phyloP scores from a whole-genome alignment of 2,888 invertebrate genomes.

The Tetheella fluctuosa region DNA sequence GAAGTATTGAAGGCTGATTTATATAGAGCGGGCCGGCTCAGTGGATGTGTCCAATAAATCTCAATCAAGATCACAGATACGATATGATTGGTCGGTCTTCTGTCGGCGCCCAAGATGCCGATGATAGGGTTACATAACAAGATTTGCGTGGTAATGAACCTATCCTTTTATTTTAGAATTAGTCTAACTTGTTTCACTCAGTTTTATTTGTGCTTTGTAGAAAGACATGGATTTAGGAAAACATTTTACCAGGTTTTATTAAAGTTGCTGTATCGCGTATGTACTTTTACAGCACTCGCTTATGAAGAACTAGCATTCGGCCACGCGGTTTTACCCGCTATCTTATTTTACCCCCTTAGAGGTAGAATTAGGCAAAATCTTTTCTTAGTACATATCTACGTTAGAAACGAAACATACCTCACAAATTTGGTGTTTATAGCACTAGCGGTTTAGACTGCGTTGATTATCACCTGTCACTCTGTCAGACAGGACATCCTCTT shows the following conservation, averaged over 20 bases:
- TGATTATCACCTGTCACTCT: no score
- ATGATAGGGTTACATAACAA: slow-evolving; percentile 63
- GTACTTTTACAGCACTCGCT: no score
- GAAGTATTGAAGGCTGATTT: slow-evolving; percentile 55
- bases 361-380: no score
- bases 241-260: not conserved
- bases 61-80: slow-evolving; percentile 77
- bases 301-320: no score
- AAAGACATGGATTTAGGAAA: not conserved
- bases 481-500: no score
- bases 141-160: slow-evolving; percentile 74
- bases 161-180: slow-evolving; percentile 54
- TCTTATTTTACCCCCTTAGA: no score
- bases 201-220: slow-evolving; percentile 18
- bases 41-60: slow-evolving; percentile 75
- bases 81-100: slow-evolving; percentile 64
- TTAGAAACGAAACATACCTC: no score
- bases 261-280: no score
- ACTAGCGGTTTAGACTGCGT: no score
- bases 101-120: slow-evolving; percentile 65
- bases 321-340: no score
- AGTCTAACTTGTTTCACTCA: slow-evolving; percentile 30
- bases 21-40: slow-evolving; percentile 57
- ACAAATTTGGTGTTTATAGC: no score
- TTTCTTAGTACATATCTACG: no score